These are phyloP conservation scores for Rhipidura dahli DNA, from an alignment of 2,113 vertebrate species.

Conservation along the genomic window DNA sequence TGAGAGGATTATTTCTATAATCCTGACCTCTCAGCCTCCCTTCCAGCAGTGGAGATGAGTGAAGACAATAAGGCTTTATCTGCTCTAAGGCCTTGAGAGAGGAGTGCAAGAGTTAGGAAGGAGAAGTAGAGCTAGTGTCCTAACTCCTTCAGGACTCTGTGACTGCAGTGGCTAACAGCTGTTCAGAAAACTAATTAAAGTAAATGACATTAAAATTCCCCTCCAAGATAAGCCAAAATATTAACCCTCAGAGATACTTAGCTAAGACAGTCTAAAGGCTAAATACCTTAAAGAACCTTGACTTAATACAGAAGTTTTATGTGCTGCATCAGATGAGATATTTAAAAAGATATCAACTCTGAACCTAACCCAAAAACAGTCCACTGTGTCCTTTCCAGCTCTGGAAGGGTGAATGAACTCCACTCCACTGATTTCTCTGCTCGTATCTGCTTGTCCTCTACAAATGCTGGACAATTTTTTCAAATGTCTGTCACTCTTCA, in stretches of 20 bases:
- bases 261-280: not conserved
- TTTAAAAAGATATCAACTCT: not conserved
- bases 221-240: not conserved
- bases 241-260: not conserved
- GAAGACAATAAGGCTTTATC: not conserved
- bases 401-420: not conserved
- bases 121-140: not conserved
- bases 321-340: not conserved
- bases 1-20: not conserved
- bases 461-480: not conserved
- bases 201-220: not conserved
- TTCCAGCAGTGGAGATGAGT: not conserved
- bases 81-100: not conserved
- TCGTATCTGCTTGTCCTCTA: not conserved
- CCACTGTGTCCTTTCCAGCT: not conserved
- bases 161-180: not conserved
- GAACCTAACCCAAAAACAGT: not conserved
- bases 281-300: not conserved
- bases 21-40: not conserved
- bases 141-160: not conserved
- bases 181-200: slow-evolving; percentile 7
- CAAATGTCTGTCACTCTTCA: not conserved
- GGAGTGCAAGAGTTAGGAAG: not conserved
- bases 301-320: not conserved
- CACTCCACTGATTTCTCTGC: not conserved